phyloP scores from a whole-genome alignment of 2,888 invertebrate genomes.

The Melipona beecheii region DNA sequence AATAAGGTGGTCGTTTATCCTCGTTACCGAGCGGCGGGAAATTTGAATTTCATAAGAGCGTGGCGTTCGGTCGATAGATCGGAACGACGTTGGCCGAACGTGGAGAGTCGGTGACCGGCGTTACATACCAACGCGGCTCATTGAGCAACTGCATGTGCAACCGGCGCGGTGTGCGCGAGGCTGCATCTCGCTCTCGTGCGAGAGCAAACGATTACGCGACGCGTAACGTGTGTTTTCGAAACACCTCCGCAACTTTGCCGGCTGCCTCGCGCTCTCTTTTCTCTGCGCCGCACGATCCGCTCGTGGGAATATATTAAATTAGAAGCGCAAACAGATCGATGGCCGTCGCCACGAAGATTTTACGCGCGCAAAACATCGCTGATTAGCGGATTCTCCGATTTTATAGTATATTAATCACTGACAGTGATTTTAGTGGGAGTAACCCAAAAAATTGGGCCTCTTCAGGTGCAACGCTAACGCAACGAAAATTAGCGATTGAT shows the following conservation, averaged over 20 bases:
- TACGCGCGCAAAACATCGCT: neutral
- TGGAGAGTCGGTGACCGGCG: conserved; percentile 60
- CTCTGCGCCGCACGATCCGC: conserved; percentile 5
- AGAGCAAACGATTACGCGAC: conserved; percentile 47
- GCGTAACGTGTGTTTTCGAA: conserved; percentile 57
- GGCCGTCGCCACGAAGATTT: neutral
- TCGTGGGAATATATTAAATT: conserved; percentile 59
- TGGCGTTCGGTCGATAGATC: neutral
- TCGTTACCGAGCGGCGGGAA: neutral
- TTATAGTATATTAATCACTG: neutral
- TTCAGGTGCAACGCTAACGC: too few relatives aligned
- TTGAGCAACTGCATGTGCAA: conserved; percentile 64
- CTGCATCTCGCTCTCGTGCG: conserved; percentile 53
- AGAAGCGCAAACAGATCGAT: conserved; percentile 43
- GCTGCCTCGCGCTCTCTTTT: conserved; percentile 26
- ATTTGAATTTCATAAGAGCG: conserved; percentile 10
- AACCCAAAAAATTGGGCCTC: too few relatives aligned
- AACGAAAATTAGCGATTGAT: too few relatives aligned
- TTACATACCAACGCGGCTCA: conserved; percentile 58
- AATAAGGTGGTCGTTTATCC: neutral
- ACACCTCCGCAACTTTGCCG: conserved; percentile 45
- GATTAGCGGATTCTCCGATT: neutral
- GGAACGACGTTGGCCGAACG: too few relatives aligned
- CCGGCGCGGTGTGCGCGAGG: conserved; percentile 31
- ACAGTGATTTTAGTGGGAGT: too few relatives aligned